Evolutionary conservation across 2,888 invertebrate species (phyloP).

Genomic region (Campoletis raptor): DNA sequence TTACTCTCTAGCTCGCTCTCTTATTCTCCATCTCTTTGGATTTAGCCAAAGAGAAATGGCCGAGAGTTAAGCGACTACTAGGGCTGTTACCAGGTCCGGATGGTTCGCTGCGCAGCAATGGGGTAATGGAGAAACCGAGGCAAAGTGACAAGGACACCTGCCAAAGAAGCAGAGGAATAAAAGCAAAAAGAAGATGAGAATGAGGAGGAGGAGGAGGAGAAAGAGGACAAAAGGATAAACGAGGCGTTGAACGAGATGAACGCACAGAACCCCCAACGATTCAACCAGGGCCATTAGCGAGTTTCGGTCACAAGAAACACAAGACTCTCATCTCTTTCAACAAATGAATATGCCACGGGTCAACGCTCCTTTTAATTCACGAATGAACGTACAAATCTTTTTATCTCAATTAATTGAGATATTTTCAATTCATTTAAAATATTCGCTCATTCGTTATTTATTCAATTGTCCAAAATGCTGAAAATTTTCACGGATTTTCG

Average conservation of each 20-base stretch:
- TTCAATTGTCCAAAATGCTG: neutral
- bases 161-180: neutral
- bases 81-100: constrained; percentile 20
- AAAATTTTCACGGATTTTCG: neutral
- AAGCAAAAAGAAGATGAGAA: neutral
- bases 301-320: constrained; percentile 4
- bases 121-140: constrained; percentile 36
- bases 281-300: constrained; percentile 29
- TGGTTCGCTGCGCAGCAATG: neutral
- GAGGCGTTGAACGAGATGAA: constrained; percentile 24
- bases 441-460: neutral
- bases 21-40: constrained; percentile 34
- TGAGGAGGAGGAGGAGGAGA: neutral
- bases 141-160: constrained; percentile 47
- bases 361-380: constrained; percentile 25
- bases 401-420: neutral
- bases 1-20: constrained; percentile 44
- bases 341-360: constrained; percentile 36
- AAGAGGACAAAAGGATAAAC: constrained; percentile 33
- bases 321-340: constrained; percentile 12
- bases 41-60: constrained; percentile 47
- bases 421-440: neutral
- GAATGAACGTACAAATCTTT: neutral
- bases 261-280: neutral
- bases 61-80: constrained; percentile 43